Evolutionary conservation across 2,113 vertebrate genomes (phyloP), one percentile per base, ranked within the genome.

Genomic region (Sander vitreus): DNA sequence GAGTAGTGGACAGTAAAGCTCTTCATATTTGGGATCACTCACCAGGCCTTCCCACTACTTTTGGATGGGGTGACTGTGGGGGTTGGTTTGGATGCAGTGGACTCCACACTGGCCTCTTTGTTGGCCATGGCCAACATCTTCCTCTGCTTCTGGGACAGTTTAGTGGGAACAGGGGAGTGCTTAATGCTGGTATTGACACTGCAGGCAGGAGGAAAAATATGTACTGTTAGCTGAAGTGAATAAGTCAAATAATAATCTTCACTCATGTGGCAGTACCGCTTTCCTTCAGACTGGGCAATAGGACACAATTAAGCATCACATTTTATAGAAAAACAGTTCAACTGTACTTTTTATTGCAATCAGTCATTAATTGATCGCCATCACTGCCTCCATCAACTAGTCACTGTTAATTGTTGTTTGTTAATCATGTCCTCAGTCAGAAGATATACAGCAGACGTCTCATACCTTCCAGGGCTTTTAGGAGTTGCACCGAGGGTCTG

Each of bases 101-200:
- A 91, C 76, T 98, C 97, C 2, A 27, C 60, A 84, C 57, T 93
- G 64, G 91, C 93, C 76, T 99, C 98, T 93, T 96, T 99, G 80
- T 88, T 95, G 82, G 96, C 96, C 96, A 97, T 86, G 63, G 97
- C 96, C 86, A 99, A 96, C 96, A 99, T 96, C 93, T 99, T 99
- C 89, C 97, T 96, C 93, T 99, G 97, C 92, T 97, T 99, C 95
- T 99, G 98, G 91, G 97, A 99, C 88, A 99, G 95, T 81, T 97
- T 99, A 78, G 93, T 90, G 71, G 96, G 95, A 94, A 94, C 91
- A 78, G 92, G 90, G 63, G 84, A 85, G 54, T 94, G 86, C 92
- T 96, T 98, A 85, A 78, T 80, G 83, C 69, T 85, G 80, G 95
- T 95, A 89, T 84, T 81, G 73, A 89, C 63, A 88, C 80, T 92